phyloP scores from a whole-genome alignment of 2,113 vertebrate species.

The Eurystomus gularis region DNA sequence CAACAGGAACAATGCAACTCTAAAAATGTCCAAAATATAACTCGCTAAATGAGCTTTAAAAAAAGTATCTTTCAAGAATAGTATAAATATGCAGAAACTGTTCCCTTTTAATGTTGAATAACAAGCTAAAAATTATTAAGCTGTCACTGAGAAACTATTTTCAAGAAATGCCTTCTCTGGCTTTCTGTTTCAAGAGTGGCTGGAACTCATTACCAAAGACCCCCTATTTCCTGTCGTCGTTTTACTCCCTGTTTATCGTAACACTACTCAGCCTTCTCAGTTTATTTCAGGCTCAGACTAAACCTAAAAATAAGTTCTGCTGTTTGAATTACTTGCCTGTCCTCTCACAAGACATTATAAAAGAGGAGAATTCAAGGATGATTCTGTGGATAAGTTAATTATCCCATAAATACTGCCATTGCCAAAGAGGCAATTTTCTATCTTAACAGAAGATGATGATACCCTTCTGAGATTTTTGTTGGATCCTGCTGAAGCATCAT shows the following conservation, averaged over 20 bases:
- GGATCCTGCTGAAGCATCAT: not conserved
- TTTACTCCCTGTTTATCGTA: conserved; percentile 69
- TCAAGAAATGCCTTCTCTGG: conserved; percentile 72
- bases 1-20: conserved; percentile 68
- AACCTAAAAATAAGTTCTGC: conserved; percentile 76
- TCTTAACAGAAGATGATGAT: not conserved
- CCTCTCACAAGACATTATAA: conserved; percentile 60
- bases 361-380: conserved; percentile 8
- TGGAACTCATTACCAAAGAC: conserved; percentile 84
- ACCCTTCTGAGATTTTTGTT: not conserved
- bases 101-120: conserved; percentile 70
- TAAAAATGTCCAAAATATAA: conserved; percentile 67
- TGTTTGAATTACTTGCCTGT: conserved; percentile 68
- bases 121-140: conserved; percentile 74
- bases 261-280: conserved; percentile 68
- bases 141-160: conserved; percentile 81
- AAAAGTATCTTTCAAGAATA: conserved; percentile 24
- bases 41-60: conserved; percentile 74
- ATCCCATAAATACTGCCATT: not conserved
- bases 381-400: conserved; percentile 8
- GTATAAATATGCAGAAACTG: conserved; percentile 55
- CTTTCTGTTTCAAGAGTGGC: conserved; percentile 77
- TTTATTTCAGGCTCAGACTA: conserved; percentile 76
- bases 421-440: conserved; percentile 21
- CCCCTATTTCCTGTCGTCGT: conserved; percentile 81